Conservation (phyloP, 2,888 invertebrate species). For the Xestobium rufovillosum region DNA sequence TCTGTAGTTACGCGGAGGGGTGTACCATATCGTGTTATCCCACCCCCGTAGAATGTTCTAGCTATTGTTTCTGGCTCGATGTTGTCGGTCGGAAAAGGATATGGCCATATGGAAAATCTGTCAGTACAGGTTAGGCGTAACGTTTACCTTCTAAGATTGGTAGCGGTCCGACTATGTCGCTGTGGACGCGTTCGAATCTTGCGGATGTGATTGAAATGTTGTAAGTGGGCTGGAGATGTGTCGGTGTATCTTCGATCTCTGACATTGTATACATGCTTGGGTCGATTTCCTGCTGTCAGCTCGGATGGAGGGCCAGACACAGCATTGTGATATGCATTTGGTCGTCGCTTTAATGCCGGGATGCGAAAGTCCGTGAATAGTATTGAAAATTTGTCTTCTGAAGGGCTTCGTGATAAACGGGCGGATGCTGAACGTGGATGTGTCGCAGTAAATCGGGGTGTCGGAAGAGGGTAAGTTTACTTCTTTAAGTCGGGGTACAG, state of each 20-base stretch:
- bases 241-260: not conserved
- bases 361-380: not conserved
- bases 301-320: not conserved
- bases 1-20: not conserved
- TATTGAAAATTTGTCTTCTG: not conserved
- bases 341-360: not conserved
- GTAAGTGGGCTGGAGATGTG: not conserved
- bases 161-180: conserved; percentile 1
- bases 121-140: not conserved
- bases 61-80: not conserved
- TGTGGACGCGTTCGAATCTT: conserved; percentile 2
- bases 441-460: not conserved
- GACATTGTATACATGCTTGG: not conserved
- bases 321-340: not conserved
- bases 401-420: not conserved
- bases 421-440: not conserved
- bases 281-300: not conserved
- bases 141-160: not conserved
- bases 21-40: not conserved
- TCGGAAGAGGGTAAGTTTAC: not conserved
- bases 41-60: not conserved
- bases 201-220: not conserved
- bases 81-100: not conserved
- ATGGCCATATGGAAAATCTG: not conserved
- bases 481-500: not conserved